phyloP scores from a whole-genome alignment of 2,888 invertebrate genomes.

The Geophilus truncorum region DNA sequence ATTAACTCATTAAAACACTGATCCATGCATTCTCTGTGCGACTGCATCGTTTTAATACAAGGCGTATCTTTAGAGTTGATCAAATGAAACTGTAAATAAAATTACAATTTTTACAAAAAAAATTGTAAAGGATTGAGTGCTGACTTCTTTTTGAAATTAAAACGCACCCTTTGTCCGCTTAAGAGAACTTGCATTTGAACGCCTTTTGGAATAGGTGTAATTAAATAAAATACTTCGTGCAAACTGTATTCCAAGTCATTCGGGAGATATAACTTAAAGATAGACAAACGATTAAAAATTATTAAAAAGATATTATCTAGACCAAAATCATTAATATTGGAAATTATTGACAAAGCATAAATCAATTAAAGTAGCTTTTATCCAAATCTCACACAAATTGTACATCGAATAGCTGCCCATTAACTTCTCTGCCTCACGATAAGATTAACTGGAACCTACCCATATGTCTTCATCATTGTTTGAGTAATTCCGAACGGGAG shows the following conservation, averaged over 20 bases:
- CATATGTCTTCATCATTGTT: background rate
- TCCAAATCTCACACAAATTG: too few species aligned
- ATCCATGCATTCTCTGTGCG: background rate
- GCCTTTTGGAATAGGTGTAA: background rate
- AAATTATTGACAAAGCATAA: too few species aligned
- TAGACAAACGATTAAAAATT: background rate
- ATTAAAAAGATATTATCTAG: too few species aligned
- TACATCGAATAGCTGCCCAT: too few species aligned
- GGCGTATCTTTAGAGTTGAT: background rate
- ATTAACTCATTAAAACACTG: background rate
- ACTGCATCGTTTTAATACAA: background rate
- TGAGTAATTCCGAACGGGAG: background rate
- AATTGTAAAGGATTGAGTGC: too few species aligned
- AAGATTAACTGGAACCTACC: background rate
- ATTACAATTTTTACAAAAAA: too few species aligned
- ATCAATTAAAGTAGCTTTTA: too few species aligned
- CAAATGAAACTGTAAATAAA: background rate
- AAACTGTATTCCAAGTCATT: background rate
- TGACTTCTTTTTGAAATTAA: too few species aligned
- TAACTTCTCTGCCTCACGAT: too few species aligned
- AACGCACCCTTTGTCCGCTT: background rate
- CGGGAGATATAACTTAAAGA: background rate
- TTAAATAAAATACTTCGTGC: background rate
- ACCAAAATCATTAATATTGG: too few species aligned
- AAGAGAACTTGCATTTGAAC: background rate